Conservation (phyloP, 2,888 invertebrate genomes). For the Agrochola lota region DNA sequence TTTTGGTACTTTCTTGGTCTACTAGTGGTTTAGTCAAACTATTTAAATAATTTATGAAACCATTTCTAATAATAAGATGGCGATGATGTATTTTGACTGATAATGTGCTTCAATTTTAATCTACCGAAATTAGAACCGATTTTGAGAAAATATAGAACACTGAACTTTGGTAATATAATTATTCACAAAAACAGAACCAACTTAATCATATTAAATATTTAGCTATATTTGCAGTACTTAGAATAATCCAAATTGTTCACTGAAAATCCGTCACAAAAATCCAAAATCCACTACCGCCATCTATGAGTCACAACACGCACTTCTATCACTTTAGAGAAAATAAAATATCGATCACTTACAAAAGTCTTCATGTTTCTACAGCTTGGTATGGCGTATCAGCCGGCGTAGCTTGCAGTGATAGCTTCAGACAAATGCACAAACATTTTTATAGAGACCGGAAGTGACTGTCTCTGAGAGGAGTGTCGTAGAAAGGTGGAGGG, state of each 20-base stretch:
- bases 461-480: conserved; percentile 81
- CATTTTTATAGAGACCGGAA: conserved; percentile 88
- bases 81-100: not conserved
- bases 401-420: conserved; percentile 81
- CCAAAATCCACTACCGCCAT: conserved; percentile 55
- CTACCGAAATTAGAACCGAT: not conserved
- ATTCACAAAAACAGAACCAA: not conserved
- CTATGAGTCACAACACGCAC: conserved; percentile 54
- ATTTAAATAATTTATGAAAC: no score
- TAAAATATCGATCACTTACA: conserved; percentile 79
- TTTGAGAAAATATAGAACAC: not conserved
- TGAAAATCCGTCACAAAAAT: conserved; percentile 17
- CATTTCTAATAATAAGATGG: conserved; percentile 1
- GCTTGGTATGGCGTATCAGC: conserved; percentile 77
- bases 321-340: conserved; percentile 47
- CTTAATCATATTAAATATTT: not conserved
- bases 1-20: not conserved
- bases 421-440: conserved; percentile 80
- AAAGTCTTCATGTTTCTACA: conserved; percentile 86
- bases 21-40: no score
- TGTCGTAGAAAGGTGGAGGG: conserved; percentile 82
- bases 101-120: not conserved
- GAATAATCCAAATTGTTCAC: not conserved
- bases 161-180: not conserved
- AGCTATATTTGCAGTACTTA: not conserved